Evolutionary conservation across 2,888 invertebrate species (phyloP).

Genomic region (Troides helena): DNA sequence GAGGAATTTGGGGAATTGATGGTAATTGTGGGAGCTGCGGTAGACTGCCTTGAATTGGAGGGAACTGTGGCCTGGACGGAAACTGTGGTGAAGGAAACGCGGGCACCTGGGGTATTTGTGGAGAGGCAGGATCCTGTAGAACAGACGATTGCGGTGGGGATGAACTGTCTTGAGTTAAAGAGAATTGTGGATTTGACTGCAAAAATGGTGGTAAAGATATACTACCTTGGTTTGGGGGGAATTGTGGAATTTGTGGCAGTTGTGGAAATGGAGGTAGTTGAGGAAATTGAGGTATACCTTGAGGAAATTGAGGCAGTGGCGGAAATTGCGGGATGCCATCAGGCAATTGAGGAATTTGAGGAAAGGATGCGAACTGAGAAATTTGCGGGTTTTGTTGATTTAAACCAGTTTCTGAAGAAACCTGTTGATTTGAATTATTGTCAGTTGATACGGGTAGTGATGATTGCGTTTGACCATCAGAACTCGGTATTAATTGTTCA

Average conservation of each 20-base stretch:
- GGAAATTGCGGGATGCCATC: slow-evolving; percentile 26
- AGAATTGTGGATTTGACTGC: slow-evolving; percentile 13
- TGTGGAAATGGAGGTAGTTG: slow-evolving; percentile 27
- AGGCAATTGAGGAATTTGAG: slow-evolving; percentile 36
- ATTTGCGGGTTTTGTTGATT: slow-evolving; percentile 33
- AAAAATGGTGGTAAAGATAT: slow-evolving; percentile 34
- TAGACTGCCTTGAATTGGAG: slow-evolving; percentile 26
- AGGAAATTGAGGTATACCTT: slow-evolving; percentile 30
- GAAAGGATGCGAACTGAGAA: slow-evolving; percentile 37
- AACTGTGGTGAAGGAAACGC: slow-evolving; percentile 36
- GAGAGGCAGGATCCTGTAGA: slow-evolving; percentile 42
- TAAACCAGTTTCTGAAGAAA: slow-evolving; percentile 29
- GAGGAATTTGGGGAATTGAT: slow-evolving; percentile 18
- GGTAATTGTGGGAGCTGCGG: slow-evolving; percentile 33
- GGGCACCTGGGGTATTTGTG: slow-evolving; percentile 12
- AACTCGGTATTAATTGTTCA: slow-evolving; percentile 30
- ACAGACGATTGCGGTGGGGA: slow-evolving; percentile 38
- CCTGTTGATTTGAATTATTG: slow-evolving; percentile 34
- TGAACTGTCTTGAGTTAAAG: neutral
- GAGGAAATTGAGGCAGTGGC: slow-evolving; percentile 32
- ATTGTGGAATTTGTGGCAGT: slow-evolving; percentile 32
- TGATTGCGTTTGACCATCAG: slow-evolving; percentile 22
- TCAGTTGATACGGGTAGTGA: slow-evolving; percentile 20
- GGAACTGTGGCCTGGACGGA: slow-evolving; percentile 41
- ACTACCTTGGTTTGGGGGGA: slow-evolving; percentile 14